Evolutionary conservation across 2,888 invertebrate genomes (phyloP), one percentile per base, ranked within the genome.

Genomic region (Drosophila atroscutellata): DNA sequence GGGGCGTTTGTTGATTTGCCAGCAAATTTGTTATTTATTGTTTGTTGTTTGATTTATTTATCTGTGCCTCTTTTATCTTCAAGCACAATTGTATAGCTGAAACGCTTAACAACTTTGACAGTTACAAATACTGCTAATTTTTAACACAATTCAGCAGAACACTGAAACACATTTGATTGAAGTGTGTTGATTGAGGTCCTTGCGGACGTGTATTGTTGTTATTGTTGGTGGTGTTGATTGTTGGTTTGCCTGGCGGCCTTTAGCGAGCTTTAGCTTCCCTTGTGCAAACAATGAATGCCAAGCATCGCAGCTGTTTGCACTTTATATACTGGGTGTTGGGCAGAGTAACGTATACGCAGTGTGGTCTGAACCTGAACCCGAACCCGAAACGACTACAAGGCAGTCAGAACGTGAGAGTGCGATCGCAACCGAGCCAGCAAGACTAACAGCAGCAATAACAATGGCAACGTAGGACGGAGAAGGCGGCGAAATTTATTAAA

Each of bases 241-340:
- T n/a, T 30, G 11, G 3, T 49, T 52, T 39, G 37, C 15, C 28
- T 18, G 34, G 51, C 39, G 39, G 32, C 42, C 28, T 32, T 32
- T 24, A 45, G 52, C 64, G 68, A 61, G 70, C 71, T 72, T 77
- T 61, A 65, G 81, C 68, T 67, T 71, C 66, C 80, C 84, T 75
- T 77, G 89, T 58, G 72, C 80, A 83, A 86, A 85, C 87, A 86
- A 83, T 86, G 87, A 86, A 89, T 86, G 89, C 73, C 76, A 74
- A 85, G 65, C 72, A 75, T 75, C 71, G 66, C 72, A 55, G 66
- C 67, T 75, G 83, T 77, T 83, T 75, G 75, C 83, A 63, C 74
- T 77, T 87, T 86, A 87, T 86, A 86, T 86, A 85, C 56, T 56
- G 45, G 26, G 67, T 68, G 59, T 63, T 61, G 47, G 70, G 13